Base-by-base conservation (phyloP, 2,888 invertebrate genomes). In the Cosmorhoe ocellata region DNA sequence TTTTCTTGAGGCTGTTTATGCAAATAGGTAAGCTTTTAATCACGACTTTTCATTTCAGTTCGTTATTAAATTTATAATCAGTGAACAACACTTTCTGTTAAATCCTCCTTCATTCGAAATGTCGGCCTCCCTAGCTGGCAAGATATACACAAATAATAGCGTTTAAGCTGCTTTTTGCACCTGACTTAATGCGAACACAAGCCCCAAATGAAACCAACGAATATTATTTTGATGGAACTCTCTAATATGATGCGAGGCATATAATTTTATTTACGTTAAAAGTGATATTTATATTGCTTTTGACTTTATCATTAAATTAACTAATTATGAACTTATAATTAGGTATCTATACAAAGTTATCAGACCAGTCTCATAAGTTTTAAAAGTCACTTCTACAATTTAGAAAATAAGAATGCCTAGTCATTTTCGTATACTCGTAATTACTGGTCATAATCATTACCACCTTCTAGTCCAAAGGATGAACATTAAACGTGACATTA, bases 11-110 rank as follows among this genome's bases (percentile, higher is more conserved):
- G 37, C 40, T 27, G 37, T 42, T 50, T 37, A 32, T 47, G 18
- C 26, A 33, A 8, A 28, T 51, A 52, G 51, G 28, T 59, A 55
- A 59, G 55, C 59, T 50, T 43, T 46, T 63, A 63, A 65, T 63
- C 54, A 42, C 24, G 13, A 53, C 51, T 55, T 61, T 58, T 59
- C 57, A 59, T 53, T 58, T 39, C 40, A 46, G 53, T 41, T 33
- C 37, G 59, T 64, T 67, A 72, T 71, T 64, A 61, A 73, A 67
- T 67, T 68, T 59, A 56, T 67, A 69, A 72, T 74, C 71, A 67
- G 70, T 52, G 59, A 63, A 56, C 57, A 59, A 59, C 61, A 66
- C 59, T 71, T 61, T 61, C 40, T 48, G 50, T 11, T 42, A 67
- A 74, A 72, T 67, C 67, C 69, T 40, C 66, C 69, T 40, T 47